Percentiles rank a stretch among this genome's conserved stretches.
Conservation (phyloP, 2,888 invertebrate species). For the Pimpla rufipes region DNA sequence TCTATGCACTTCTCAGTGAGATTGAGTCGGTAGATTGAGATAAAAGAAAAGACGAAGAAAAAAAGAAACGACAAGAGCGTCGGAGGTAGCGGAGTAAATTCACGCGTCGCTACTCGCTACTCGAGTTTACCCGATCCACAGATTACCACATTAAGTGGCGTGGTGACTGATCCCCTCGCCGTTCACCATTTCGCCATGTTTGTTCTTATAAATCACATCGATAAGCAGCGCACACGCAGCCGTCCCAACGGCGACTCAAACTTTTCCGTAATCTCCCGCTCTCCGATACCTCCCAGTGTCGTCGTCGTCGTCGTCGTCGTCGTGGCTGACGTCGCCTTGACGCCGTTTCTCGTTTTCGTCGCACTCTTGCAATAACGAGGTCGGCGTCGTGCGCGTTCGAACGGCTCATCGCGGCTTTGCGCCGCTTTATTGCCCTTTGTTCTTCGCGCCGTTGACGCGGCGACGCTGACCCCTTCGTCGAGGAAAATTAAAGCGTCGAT, state of each 20-base stretch:
- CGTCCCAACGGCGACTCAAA: conserved; percentile 67
- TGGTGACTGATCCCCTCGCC: conserved; percentile 76
- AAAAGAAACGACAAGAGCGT: conserved; percentile 10
- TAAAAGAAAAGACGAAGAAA: conserved; percentile 15
- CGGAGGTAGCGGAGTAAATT: conserved; percentile 7
- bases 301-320: conserved; percentile 43
- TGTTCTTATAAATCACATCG: conserved; percentile 84
- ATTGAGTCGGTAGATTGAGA: conserved; percentile 5
- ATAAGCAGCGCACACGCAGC: conserved; percentile 76
- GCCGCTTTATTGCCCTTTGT: too few species aligned
- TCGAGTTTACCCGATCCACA: conserved; percentile 75
- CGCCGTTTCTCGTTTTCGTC: conserved; percentile 10
- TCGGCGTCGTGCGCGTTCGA: conserved; percentile 17
- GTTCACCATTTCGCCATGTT: conserved; percentile 74
- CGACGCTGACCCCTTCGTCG: too few species aligned
- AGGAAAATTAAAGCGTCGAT: too few species aligned
- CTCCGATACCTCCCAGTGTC: conserved; percentile 38
- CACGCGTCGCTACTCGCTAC: conserved; percentile 72
- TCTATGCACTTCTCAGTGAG: neutral
- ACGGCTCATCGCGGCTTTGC: too few species aligned
- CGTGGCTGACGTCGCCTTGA: conserved; percentile 53
- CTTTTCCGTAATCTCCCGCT: conserved; percentile 81
- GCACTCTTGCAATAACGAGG: conserved; percentile 24
- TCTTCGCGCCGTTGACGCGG: too few species aligned
- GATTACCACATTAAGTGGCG: conserved; percentile 81